Evolutionary conservation across 2,113 vertebrate species (phyloP), one percentile per base, ranked within the genome.

Genomic region (Triplophysa rosa): DNA sequence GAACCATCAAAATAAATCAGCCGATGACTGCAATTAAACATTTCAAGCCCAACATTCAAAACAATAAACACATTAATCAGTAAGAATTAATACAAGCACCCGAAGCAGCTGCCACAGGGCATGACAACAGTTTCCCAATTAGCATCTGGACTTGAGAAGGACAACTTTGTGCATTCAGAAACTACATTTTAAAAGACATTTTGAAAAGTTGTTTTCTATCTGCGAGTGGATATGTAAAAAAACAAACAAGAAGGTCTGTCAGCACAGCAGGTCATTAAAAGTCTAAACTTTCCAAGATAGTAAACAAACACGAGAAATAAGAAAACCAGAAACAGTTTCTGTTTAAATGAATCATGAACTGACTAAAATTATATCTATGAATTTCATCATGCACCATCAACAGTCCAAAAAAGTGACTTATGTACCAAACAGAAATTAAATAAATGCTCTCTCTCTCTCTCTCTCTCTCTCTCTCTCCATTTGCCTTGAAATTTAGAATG

Each of bases 1-100:
- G 74, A 47, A 81, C 84, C n/a, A 45, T 89, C 86, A 78, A 76
- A 68, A 91, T 90, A 91, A 92, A 91, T 90, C 88, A 89, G 88
- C 85, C 86, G 54, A 86, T 91, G 91, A 91, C 88, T 90, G 91
- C 90, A 91, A 91, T 91, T 92, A 90, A 42, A 72, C 90, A 88
- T 86, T 84, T 78, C 0, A 74, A 88, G 83, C 82, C 83, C 88
- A 87, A 87, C 85, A 89, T 86, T 89, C 89, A 85, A 87, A 87
- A 87, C 87, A 86, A 89, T 14, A 82, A 82, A 72, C 86, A 70
- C 40, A 80, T 84, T 79, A 82, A 86, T 85, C 83, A 78, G 82
- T 73, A 87, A 86, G 86, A 84, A 88, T 91, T 87, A 82, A 82
- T 77, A 85, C 75, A 87, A 87, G 86, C 88, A 87, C 84, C 82